phyloP scores from a whole-genome alignment of 2,113 vertebrate species.

The Ailurus styani region DNA sequence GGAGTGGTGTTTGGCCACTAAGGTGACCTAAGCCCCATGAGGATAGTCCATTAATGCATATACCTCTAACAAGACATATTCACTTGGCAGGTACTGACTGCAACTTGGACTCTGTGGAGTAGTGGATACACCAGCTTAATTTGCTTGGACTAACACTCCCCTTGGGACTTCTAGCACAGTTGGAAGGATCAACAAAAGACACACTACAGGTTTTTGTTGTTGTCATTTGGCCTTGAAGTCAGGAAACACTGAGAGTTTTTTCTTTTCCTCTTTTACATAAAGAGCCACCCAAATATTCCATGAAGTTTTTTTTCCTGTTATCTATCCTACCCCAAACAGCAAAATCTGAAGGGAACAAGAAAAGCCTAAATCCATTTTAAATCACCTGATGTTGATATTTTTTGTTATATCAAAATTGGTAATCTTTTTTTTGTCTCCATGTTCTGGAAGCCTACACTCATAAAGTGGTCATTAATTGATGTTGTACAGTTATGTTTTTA shows the following conservation, averaged over 20 bases:
- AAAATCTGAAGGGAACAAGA: background rate
- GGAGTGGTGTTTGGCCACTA: background rate
- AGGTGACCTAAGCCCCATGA: background rate
- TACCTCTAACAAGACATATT: background rate
- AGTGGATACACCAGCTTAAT: constrained; percentile 30
- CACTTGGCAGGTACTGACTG: constrained; percentile 37
- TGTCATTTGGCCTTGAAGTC: constrained; percentile 76
- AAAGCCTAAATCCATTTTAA: background rate
- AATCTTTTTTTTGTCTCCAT: background rate
- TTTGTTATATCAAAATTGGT: constrained; percentile 17
- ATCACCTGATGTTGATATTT: background rate
- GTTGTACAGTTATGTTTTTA: background rate
- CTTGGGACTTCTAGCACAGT: constrained; percentile 61
- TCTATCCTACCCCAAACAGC: constrained; percentile 38
- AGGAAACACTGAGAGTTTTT: constrained; percentile 59
- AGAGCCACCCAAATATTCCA: constrained; percentile 49
- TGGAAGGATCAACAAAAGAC: constrained; percentile 74
- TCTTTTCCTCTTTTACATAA: constrained; percentile 53
- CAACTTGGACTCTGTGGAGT: background rate
- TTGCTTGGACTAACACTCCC: constrained; percentile 60
- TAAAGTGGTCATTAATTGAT: background rate
- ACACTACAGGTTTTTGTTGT: constrained; percentile 71
- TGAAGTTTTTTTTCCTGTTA: constrained; percentile 59
- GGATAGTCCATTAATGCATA: background rate
- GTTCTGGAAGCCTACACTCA: background rate